Conservation (phyloP, 2,888 invertebrate genomes). For the Podotricha telesiphe region DNA sequence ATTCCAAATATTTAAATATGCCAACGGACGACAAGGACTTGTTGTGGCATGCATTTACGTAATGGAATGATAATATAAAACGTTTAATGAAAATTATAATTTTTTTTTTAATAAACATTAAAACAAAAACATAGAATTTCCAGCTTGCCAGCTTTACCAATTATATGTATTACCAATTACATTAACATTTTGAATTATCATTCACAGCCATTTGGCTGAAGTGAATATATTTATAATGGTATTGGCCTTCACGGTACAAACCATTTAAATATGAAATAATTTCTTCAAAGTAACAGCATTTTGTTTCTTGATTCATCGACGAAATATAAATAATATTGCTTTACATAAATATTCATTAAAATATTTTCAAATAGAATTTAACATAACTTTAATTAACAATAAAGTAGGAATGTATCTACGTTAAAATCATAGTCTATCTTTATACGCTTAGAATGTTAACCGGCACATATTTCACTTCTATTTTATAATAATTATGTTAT, state of each 20-base stretch:
- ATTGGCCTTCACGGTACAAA: not conserved
- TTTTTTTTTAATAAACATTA: too few species aligned
- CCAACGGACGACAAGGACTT: too few species aligned
- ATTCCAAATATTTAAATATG: too few species aligned
- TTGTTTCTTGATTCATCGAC: not conserved
- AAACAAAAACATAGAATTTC: too few species aligned
- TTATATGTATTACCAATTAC: too few species aligned
- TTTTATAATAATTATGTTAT: constrained; percentile 14
- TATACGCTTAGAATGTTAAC: constrained; percentile 29
- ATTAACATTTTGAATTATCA: not conserved
- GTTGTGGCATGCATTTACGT: too few species aligned
- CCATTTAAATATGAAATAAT: not conserved
- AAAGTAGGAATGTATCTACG: constrained; percentile 19
- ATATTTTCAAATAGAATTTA: constrained; percentile 10
- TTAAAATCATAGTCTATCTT: constrained; percentile 24
- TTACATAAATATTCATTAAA: not conserved
- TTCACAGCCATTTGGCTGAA: not conserved
- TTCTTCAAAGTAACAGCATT: not conserved
- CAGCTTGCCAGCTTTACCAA: too few species aligned
- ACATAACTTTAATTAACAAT: constrained; percentile 15
- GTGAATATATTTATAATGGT: too few species aligned
- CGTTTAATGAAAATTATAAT: too few species aligned
- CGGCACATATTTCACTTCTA: constrained; percentile 31
- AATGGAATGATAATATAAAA: too few species aligned
- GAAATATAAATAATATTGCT: not conserved